Base-by-base conservation (phyloP, 2,113 vertebrate genomes). In the Mionectes macconnelli region DNA sequence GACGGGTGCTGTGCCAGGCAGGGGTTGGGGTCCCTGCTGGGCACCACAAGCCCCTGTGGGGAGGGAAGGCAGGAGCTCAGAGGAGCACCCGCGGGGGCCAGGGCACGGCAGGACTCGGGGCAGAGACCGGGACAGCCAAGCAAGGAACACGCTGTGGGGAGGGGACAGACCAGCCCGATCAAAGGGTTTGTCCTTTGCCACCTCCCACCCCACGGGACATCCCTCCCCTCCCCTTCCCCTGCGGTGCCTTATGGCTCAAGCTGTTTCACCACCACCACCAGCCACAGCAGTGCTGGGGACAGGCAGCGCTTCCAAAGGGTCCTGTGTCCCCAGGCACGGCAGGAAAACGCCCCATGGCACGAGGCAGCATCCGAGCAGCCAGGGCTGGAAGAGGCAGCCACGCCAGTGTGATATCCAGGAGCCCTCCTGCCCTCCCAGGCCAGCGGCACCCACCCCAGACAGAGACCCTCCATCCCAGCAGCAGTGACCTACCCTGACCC, bases 1-100 rank as follows among this genome's bases (percentile, higher is more conserved):
- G 6, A 21, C 18, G 1, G 0, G 20, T 10, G 7, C 39, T 18
- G n/a, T n/a, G 55, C 39, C 21, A 22, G 23, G 25, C 10, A 44
- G 37, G 59, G 21, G 35, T 52, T 42, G 69, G 59, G 45, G 11
- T 50, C 72, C 30, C 13, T 49, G 33, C 33, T 27, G 39, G 81
- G 42, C 52, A 49, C 52, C 57, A 27, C 27, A 25, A 53, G 30
- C 7, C 28, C 31, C 60, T 4, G 4, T 24, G 37, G 24, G 47
- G 50, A 42, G 6, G 19, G 50, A 33, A 62, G 50, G 22, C 35
- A 33, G 30, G 40, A n/a, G 37, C 17, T 57, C 84, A 44, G 18
- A 18, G 62, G 13, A 33, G 53, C 59, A 39, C 73, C 37, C 2
- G 2, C 20, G 14, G 33, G 15, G 57, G 33, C 35, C 57, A 37